phyloP scores from a whole-genome alignment of 2,113 vertebrate species.

The Brachyhypopomus gauderio region DNA sequence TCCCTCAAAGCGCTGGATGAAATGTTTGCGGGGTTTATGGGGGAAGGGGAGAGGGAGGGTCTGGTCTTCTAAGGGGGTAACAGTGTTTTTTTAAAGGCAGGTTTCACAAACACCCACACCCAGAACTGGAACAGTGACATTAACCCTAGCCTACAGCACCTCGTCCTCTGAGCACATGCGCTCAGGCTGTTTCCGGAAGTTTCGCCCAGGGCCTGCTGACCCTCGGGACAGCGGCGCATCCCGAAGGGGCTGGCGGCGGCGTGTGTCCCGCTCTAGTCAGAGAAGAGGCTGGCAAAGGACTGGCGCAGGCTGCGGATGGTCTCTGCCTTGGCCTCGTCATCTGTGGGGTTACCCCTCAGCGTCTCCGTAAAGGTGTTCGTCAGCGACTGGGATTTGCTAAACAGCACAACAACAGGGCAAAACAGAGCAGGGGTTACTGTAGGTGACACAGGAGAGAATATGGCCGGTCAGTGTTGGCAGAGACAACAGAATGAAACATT shows the following conservation, averaged over 20 bases:
- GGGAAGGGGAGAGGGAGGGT: background rate
- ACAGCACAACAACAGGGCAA: background rate
- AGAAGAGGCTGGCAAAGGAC: constrained; percentile 96
- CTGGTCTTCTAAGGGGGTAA: background rate
- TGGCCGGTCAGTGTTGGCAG: no score
- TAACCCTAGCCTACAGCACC: background rate
- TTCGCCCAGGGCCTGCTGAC: background rate
- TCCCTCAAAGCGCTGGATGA: background rate
- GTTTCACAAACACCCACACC: background rate
- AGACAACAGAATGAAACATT: no score
- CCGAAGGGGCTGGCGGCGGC: constrained; percentile 1
- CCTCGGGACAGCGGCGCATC: background rate
- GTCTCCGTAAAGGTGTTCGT: constrained; percentile 93
- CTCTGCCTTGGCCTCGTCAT: constrained; percentile 95
- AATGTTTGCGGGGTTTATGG: no score
- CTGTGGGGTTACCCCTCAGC: constrained; percentile 77
- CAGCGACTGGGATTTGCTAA: constrained; percentile 95
- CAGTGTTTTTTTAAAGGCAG: background rate
- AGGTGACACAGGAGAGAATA: background rate
- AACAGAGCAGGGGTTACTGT: background rate
- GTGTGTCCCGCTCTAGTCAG: constrained; percentile 75
- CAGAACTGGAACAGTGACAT: constrained; percentile 5
- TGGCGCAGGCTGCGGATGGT: constrained; percentile 95
- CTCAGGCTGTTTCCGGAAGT: background rate
- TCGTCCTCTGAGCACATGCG: background rate